These are phyloP conservation scores for Paratrypauchen microcephalus DNA, from an alignment of 2,797 vertebrate genomes.

Conservation along the genomic window DNA sequence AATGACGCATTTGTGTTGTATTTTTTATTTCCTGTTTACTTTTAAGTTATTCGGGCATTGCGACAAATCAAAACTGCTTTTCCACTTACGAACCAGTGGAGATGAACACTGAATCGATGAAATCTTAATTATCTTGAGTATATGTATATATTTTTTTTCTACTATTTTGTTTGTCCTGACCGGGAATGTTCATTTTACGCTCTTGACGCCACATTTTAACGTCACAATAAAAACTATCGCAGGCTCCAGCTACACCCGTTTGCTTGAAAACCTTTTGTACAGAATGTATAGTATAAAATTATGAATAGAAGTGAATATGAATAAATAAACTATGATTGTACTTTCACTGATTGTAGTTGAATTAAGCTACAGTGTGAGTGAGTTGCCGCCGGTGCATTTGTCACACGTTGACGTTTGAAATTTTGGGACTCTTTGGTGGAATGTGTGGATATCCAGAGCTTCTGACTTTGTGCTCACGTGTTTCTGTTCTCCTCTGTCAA, in stretches of 20 bases:
- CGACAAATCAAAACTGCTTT: constrained; percentile 24
- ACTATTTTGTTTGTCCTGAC: constrained; percentile 1
- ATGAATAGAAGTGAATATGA: constrained; percentile 30
- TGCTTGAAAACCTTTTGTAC: constrained; percentile 29
- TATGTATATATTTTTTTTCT: constrained; percentile 14
- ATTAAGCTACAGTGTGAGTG: constrained; percentile 25
- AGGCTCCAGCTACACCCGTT: constrained; percentile 28
- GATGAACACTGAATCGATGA: not conserved
- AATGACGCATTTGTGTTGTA: constrained; percentile 15
- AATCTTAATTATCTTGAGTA: not conserved
- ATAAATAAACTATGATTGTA: constrained; percentile 57
- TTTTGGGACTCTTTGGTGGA: constrained; percentile 25
- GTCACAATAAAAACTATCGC: not conserved
- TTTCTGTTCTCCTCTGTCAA: constrained; percentile 66
- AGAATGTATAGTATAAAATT: constrained; percentile 36
- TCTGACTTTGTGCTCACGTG: constrained; percentile 65
- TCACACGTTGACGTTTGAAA: not conserved
- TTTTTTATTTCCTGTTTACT: constrained; percentile 20
- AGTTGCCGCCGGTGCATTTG: constrained; percentile 13
- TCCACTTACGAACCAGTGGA: not conserved
- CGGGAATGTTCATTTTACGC: not conserved
- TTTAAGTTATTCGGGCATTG: constrained; percentile 43
- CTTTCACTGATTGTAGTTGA: constrained; percentile 54
- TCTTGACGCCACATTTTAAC: not conserved
- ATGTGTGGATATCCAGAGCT: constrained; percentile 50